Evolutionary conservation across 2,888 invertebrate genomes (phyloP).

Genomic region (Cordylochernes scorpioides): DNA sequence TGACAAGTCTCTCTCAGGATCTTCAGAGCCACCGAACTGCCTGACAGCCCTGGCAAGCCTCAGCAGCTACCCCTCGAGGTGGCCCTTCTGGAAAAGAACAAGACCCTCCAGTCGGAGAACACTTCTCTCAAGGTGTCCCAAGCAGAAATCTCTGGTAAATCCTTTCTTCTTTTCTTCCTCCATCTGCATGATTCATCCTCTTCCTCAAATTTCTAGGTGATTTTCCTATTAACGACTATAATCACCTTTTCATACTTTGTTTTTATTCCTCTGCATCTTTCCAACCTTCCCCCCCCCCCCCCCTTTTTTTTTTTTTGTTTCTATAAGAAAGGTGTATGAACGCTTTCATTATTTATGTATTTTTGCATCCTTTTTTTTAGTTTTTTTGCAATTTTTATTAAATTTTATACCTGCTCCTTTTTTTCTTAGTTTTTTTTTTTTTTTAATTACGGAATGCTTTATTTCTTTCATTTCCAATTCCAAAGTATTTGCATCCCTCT

Average conservation of each 20-base stretch:
- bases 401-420: too few relatives aligned
- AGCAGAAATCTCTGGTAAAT: constrained; percentile 23
- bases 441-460: too few relatives aligned
- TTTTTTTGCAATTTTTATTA: background rate
- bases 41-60: constrained; percentile 29
- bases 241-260: background rate
- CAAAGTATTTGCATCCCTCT: too few relatives aligned
- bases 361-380: background rate
- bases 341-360: constrained; percentile 1
- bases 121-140: constrained; percentile 25
- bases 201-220: background rate
- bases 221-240: background rate
- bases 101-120: constrained; percentile 35
- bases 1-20: constrained; percentile 31
- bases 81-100: constrained; percentile 45
- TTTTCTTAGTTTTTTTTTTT: too few relatives aligned
- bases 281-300: background rate
- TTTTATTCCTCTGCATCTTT: background rate
- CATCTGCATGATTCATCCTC: constrained; percentile 1
- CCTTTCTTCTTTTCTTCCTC: background rate
- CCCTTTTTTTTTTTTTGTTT: background rate
- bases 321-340: constrained; percentile 5
- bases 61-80: constrained; percentile 45
- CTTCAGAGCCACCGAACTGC: constrained; percentile 50
- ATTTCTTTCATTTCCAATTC: too few relatives aligned